These are phyloP conservation scores for Gobius niger DNA, from an alignment of 2,113 vertebrate genomes.

Conservation along the genomic window DNA sequence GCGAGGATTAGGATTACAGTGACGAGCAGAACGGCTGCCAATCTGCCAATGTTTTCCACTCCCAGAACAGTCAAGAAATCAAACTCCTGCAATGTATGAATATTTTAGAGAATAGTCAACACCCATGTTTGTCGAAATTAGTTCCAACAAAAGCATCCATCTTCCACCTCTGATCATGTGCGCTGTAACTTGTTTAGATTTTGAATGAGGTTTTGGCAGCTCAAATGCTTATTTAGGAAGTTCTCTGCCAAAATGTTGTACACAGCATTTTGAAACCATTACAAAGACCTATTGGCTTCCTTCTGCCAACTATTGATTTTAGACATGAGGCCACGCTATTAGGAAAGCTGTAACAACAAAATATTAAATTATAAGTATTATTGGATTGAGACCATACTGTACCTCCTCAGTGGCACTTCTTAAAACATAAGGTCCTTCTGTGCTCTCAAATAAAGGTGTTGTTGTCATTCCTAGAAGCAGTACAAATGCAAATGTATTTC, in stretches of 20 bases:
- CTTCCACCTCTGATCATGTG: neutral
- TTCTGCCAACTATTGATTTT: neutral
- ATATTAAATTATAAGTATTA: neutral
- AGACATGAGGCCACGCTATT: neutral
- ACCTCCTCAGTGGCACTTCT: slow-evolving; percentile 13
- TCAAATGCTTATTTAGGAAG: neutral
- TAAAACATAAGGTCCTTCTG: neutral
- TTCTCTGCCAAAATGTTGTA: slow-evolving; percentile 6
- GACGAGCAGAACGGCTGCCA: slow-evolving; percentile 32
- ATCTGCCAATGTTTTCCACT: slow-evolving; percentile 37
- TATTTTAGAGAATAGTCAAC: neutral
- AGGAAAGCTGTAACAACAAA: neutral
- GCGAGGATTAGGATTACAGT: slow-evolving; percentile 45
- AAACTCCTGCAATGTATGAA: slow-evolving; percentile 36
- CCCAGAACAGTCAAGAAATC: slow-evolving; percentile 5
- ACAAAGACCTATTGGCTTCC: neutral
- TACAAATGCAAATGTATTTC: neutral
- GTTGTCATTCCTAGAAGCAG: slow-evolving; percentile 26
- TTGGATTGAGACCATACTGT: neutral
- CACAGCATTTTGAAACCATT: slow-evolving; percentile 4
- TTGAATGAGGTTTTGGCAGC: neutral
- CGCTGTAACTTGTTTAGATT: neutral
- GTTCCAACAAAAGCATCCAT: neutral
- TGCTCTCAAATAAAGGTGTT: neutral
- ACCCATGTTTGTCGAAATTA: neutral